Percentiles rank a stretch among this genome's conserved stretches.
These are phyloP conservation scores for Spheniscus mendiculus DNA, from an alignment of 2,113 vertebrate genomes.

Conservation along the genomic window DNA sequence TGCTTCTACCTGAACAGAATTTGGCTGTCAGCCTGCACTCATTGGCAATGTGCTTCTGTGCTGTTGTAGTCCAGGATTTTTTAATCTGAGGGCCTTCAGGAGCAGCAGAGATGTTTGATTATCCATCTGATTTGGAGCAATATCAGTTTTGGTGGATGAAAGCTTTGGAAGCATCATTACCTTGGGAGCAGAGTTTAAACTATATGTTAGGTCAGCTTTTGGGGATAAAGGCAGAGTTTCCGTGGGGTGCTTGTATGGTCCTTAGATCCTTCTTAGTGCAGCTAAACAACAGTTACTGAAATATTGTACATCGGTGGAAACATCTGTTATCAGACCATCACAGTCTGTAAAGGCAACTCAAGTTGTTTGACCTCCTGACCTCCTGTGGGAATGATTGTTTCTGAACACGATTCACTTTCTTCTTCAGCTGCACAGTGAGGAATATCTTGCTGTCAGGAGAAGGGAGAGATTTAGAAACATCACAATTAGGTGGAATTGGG, in stretches of 20 bases:
- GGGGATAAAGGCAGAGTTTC: background rate
- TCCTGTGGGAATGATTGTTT: background rate
- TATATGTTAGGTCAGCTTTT: background rate
- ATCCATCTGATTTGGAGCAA: background rate
- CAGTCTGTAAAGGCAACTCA: background rate
- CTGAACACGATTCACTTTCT: background rate
- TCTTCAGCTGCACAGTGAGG: background rate
- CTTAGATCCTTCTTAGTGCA: background rate
- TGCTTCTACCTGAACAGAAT: background rate
- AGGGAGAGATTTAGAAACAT: background rate
- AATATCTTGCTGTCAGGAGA: background rate
- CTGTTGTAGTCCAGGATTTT: background rate
- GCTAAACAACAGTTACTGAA: background rate
- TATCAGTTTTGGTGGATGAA: background rate
- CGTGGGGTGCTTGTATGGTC: background rate
- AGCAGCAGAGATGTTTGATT: background rate
- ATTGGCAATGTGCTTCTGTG: background rate
- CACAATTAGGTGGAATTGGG: background rate
- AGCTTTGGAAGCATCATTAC: fast-evolving
- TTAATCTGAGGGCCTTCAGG: background rate
- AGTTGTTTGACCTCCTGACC: background rate
- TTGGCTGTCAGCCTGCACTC: background rate
- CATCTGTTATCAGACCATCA: background rate
- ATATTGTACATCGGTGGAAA: background rate
- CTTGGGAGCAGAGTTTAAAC: background rate